phyloP scores from a whole-genome alignment of 1,140 invertebrate species.

The Drosophila suzukii region DNA sequence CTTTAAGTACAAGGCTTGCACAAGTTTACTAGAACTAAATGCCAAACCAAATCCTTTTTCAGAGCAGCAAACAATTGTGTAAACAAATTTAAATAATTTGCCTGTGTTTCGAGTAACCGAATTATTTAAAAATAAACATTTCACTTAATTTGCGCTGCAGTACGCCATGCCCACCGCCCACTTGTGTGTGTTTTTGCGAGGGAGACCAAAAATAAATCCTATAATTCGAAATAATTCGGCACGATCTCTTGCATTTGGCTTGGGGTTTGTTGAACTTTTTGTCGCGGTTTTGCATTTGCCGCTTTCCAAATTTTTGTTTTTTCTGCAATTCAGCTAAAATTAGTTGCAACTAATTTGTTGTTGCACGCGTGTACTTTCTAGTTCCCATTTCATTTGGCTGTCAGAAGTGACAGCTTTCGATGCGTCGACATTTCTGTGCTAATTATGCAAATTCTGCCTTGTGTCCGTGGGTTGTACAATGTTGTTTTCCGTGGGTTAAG shows the following conservation, averaged over 20 bases:
- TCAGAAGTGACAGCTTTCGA: constrained; percentile 76
- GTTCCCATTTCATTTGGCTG: constrained; percentile 49
- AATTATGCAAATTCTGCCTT: constrained; percentile 71
- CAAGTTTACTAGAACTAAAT: constrained; percentile 12
- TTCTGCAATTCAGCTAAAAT: constrained; percentile 62
- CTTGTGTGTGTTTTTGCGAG: constrained; percentile 22
- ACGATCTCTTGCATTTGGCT: constrained; percentile 47
- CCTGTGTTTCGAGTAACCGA: constrained; percentile 30
- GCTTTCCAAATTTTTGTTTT: constrained; percentile 42
- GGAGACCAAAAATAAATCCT: constrained; percentile 65
- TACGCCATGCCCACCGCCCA: constrained; percentile 45
- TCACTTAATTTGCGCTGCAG: constrained; percentile 68
- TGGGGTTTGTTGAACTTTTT: constrained; percentile 76
- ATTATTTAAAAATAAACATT: constrained; percentile 63
- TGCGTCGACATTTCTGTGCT: constrained; percentile 62
- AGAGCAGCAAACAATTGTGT: constrained; percentile 29
- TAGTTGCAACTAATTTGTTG: constrained; percentile 68
- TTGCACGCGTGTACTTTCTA: constrained; percentile 24
- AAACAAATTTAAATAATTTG: constrained; percentile 56
- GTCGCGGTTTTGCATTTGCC: constrained; percentile 33
- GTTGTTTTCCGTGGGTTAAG: constrained; percentile 18
- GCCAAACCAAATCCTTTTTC: not conserved
- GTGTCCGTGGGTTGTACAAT: constrained; percentile 18
- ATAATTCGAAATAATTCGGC: constrained; percentile 72
- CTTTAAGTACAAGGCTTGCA: constrained; percentile 1